A percentile compares a stretch with the other conserved stretches of the same genome.
Conservation (phyloP, 2,797 vertebrate species). For the Hirundo rustica region DNA sequence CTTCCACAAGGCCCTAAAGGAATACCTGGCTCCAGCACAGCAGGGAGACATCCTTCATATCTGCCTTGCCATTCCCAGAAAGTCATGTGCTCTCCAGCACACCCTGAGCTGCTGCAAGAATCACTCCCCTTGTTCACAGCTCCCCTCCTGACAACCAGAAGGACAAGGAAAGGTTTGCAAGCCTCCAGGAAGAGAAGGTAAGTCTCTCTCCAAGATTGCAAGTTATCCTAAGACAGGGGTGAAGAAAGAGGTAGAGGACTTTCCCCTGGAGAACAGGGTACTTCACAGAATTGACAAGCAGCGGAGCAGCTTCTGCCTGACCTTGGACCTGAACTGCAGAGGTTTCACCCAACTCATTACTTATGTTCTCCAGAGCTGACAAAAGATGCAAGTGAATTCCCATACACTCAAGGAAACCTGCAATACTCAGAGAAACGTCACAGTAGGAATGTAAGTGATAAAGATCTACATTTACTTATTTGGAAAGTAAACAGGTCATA, state of each 20-base stretch:
- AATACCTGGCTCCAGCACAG: accelerated
- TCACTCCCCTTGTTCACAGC: not conserved
- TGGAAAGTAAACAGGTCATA: not conserved
- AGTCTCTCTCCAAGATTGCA: not conserved
- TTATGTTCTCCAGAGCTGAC: not conserved
- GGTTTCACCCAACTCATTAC: not conserved
- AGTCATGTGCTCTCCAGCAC: not conserved
- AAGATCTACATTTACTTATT: not conserved
- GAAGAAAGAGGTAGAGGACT: not conserved
- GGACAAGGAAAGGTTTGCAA: not conserved
- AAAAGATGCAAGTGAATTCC: not conserved
- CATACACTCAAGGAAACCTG: not conserved
- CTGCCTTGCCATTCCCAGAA: accelerated
- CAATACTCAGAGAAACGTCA: not conserved
- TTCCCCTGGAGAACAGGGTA: not conserved
- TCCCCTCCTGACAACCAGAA: not conserved
- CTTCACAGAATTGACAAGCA: not conserved
- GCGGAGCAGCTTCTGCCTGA: not conserved
- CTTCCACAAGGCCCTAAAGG: not conserved
- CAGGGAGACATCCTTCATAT: not conserved
- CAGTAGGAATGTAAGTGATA: not conserved
- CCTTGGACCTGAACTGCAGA: not conserved
- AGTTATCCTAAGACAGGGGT: not conserved
- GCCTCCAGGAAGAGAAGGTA: not conserved
- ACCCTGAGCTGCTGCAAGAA: not conserved